Evolutionary conservation across 64 coral and sea anemone genomes (phyloP).

Genomic region (Pocillopora verrucosa): DNA sequence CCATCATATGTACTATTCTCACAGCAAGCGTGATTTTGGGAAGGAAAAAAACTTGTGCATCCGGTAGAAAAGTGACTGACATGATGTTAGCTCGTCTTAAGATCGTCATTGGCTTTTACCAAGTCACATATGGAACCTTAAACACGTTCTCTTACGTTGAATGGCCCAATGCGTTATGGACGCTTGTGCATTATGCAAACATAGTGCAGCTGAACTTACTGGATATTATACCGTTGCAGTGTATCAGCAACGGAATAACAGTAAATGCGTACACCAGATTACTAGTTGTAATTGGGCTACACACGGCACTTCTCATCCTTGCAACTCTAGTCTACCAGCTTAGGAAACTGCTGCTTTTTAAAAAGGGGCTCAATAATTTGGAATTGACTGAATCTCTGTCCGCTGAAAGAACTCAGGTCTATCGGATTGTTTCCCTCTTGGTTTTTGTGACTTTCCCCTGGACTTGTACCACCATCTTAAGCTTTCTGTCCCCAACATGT

Average conservation of each 20-base stretch:
- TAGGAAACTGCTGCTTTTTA: background rate
- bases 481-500: conserved; percentile 29
- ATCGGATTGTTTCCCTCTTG: conserved; percentile 17
- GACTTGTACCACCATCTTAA: conserved; percentile 35
- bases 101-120: conserved; percentile 50
- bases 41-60: background rate
- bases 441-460: conserved; percentile 27
- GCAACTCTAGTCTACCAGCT: conserved; percentile 6
- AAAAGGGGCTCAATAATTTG: background rate
- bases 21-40: background rate
- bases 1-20: background rate
- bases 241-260: conserved; percentile 1
- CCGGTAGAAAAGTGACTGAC: conserved; percentile 7
- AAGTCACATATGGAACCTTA: conserved; percentile 38
- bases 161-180: conserved; percentile 25
- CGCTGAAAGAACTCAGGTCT: conserved; percentile 7
- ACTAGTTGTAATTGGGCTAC: background rate
- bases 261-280: conserved; percentile 28
- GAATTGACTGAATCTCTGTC: conserved; percentile 21
- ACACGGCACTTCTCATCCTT: background rate
- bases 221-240: conserved; percentile 33
- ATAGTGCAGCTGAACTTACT: conserved; percentile 36
- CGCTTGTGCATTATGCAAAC: conserved; percentile 28
- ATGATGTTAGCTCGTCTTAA: conserved; percentile 35
- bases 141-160: conserved; percentile 38